phyloP scores from a whole-genome alignment of 2,113 vertebrate species.

The Periophthalmodon schlosseri region DNA sequence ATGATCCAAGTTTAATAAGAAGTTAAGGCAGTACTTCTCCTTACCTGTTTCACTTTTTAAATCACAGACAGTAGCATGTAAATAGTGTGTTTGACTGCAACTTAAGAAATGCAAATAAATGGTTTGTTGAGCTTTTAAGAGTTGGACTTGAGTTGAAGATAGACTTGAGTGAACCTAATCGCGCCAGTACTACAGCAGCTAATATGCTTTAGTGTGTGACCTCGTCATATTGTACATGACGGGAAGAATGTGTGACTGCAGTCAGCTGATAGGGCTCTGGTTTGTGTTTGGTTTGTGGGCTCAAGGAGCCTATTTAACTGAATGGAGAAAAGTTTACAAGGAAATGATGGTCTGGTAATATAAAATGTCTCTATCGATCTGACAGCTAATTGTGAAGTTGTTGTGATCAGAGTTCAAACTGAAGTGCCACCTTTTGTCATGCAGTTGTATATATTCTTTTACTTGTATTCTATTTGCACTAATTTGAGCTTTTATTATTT shows the following conservation, averaged over 20 bases:
- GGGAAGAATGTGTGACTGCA: conserved; percentile 28
- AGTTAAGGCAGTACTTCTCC: too few species aligned
- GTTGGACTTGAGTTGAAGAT: background rate
- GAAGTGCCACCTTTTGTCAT: too few species aligned
- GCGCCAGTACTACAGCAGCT: background rate
- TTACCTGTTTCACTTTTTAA: conserved; percentile 20
- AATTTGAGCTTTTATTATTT: background rate
- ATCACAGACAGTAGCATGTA: conserved; percentile 37
- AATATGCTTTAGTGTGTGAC: background rate
- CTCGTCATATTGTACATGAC: conserved; percentile 6
- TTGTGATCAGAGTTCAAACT: too few species aligned
- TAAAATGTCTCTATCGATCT: background rate
- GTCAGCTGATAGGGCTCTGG: conserved; percentile 62
- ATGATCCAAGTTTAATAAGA: conserved; percentile 26
- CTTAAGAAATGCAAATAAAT: background rate
- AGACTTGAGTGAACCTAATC: background rate
- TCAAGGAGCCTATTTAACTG: conserved; percentile 7
- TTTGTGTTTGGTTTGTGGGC: conserved; percentile 26
- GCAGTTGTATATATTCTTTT: too few species aligned
- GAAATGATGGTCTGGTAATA: background rate
- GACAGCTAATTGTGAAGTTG: background rate
- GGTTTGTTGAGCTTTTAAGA: background rate
- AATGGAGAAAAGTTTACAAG: background rate
- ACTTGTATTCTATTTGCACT: background rate
- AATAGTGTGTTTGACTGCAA: conserved; percentile 30